These are phyloP conservation scores for Catostylus mosaicus DNA, from an alignment of 30 jellyfish, hydroid and myxozoan genomes.

Conservation along the genomic window DNA sequence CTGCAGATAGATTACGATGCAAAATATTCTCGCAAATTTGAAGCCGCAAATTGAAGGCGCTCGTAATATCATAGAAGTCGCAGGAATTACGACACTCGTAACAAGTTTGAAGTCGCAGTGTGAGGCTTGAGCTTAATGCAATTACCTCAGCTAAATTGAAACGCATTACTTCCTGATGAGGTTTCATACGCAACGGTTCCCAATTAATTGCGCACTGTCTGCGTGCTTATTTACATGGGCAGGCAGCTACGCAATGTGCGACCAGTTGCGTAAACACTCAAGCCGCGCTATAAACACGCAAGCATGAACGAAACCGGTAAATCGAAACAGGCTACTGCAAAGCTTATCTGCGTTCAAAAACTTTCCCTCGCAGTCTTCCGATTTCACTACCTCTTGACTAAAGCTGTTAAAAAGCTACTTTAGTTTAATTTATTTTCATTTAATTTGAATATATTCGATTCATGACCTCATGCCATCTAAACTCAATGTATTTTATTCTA, in stretches of 20 bases:
- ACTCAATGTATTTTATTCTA: too few species aligned
- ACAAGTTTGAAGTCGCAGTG: constrained; percentile 50
- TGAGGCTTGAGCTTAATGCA: constrained; percentile 6
- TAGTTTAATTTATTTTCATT: too few species aligned
- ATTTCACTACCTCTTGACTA: too few species aligned
- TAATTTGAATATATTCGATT: too few species aligned
- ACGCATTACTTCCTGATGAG: constrained; percentile 68
- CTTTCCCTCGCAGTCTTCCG: too few species aligned
- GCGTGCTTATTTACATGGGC: neutral
- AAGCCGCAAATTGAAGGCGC: constrained; percentile 9
- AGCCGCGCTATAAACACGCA: too few species aligned
- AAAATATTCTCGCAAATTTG: constrained; percentile 2
- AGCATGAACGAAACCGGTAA: too few species aligned
- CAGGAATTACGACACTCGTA: neutral
- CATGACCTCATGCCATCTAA: too few species aligned
- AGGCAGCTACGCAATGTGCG: constrained; percentile 8
- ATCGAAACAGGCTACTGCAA: too few species aligned
- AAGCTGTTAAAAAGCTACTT: too few species aligned
- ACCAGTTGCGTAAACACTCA: neutral
- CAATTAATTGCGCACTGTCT: neutral
- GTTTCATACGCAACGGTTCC: constrained; percentile 50
- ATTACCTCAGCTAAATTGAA: constrained; percentile 60
- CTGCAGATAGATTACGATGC: too few species aligned
- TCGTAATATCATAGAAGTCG: neutral
- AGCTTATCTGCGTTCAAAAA: too few species aligned